Base-by-base conservation (phyloP, 2,888 invertebrate genomes). In the Acleris literana region DNA sequence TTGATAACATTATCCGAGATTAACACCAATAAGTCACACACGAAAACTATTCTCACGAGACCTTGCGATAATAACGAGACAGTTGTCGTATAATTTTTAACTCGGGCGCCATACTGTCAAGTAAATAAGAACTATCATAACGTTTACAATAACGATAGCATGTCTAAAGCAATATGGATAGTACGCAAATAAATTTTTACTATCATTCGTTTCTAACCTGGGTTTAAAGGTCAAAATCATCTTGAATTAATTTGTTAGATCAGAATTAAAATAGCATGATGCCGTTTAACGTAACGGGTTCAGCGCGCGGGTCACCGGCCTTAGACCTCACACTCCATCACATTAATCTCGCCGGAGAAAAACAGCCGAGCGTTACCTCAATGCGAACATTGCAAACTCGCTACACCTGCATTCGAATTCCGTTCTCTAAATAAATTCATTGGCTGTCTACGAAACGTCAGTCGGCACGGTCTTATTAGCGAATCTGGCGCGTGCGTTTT, bases 401-500 rank as follows among this genome's bases (percentile, higher is more conserved):
- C 55, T 54, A 46, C 18, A 52, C 44, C 49, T 55, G 51, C 60
- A 56, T 51, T 55, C 44, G 55, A 56, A 61, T 61, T 55, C 65
- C 55, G 25, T 64, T 57, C 43, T 43, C 55, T 60, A 60, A 56
- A 65, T 61, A 61, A 48, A 65, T 61, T 60, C 25, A 51, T 44
- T 39, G 46, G 46, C 59, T 51, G 62, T 62, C 55, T 55, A 63
- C 55, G 25, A 44, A 55, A 55, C 60, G 65, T 65, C 65, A 65
- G 60, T 65, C 51, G 60, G 51, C 60, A 55, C 60, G 55, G 60
- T 55, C 55, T 60, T 55, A 51, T 60, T 60, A 60, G 59, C 59
- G 60, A 55, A 60, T 51, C 55, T 62, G 60, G 65, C 65, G 52
- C 61, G 66, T 66, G 61, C 52, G 62, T 66, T 62, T 62, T 66